A percentile compares a stretch with the other conserved stretches of the same genome.
Evolutionary conservation across 2,888 invertebrate species (phyloP).

Genomic region (Cyclophora punctaria): DNA sequence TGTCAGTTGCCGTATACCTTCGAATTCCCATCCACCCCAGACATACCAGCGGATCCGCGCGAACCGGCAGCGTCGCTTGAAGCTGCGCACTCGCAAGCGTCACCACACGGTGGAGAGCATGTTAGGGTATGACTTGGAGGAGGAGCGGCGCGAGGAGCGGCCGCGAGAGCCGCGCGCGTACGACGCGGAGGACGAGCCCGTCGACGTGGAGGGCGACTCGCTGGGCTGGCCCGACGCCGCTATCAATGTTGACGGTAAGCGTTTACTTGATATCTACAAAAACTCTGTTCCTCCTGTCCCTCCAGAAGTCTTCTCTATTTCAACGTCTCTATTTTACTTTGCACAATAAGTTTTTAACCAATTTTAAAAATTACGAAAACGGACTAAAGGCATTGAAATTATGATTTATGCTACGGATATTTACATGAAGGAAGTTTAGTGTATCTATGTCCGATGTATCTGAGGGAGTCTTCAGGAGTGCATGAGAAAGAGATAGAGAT

Average conservation of each 20-base stretch:
- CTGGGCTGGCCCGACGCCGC: slow-evolving; percentile 68
- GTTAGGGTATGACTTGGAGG: slow-evolving; percentile 68
- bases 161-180: slow-evolving; percentile 52
- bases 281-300: too few species aligned
- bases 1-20: not conserved
- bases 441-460: too few species aligned
- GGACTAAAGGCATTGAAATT: too few species aligned
- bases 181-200: slow-evolving; percentile 68
- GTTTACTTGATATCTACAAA: not conserved
- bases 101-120: slow-evolving; percentile 73
- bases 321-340: too few species aligned
- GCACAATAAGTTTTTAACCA: not conserved
- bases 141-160: slow-evolving; percentile 60
- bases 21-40: slow-evolving; percentile 23
- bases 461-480: too few species aligned
- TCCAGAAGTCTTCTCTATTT: too few species aligned
- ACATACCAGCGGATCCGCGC: slow-evolving; percentile 71
- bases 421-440: too few species aligned
- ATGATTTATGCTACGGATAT: too few species aligned
- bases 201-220: slow-evolving; percentile 70
- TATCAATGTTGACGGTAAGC: slow-evolving; percentile 56
- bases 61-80: slow-evolving; percentile 66
- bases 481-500: too few species aligned
- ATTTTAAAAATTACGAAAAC: too few species aligned
- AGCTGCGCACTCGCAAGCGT: slow-evolving; percentile 68